phyloP scores from a whole-genome alignment of 2,113 vertebrate genomes.

The Jacana jacana region DNA sequence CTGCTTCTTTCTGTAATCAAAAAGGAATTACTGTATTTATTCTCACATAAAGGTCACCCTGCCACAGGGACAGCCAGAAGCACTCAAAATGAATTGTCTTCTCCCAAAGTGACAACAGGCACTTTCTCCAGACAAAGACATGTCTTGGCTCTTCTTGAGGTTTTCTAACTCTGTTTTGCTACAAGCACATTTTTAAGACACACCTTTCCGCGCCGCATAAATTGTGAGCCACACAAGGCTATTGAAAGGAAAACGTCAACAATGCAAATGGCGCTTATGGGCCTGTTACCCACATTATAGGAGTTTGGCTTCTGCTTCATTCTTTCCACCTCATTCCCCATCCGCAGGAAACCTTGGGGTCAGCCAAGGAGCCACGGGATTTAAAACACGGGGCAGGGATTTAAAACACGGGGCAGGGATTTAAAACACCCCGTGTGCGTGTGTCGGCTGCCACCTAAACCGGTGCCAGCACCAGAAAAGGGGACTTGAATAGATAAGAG shows the following conservation, averaged over 20 bases:
- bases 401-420: neutral
- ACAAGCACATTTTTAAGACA: neutral
- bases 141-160: neutral
- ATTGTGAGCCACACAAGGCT: neutral
- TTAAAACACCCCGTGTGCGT: neutral
- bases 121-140: neutral
- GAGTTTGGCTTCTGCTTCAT: neutral
- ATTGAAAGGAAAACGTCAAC: neutral
- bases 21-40: constrained; percentile 43
- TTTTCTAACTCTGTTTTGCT: neutral
- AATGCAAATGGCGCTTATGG: rapidly evolving
- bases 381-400: neutral
- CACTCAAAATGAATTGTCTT: neutral
- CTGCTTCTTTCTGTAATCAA: constrained; percentile 12
- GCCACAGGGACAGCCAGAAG: neutral
- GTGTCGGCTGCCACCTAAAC: neutral
- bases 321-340: neutral
- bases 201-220: neutral
- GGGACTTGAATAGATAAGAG: neutral
- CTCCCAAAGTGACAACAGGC: neutral
- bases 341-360: neutral
- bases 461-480: neutral
- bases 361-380: neutral
- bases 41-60: constrained; percentile 19
- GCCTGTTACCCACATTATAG: neutral